Base-by-base conservation (phyloP, 2,888 invertebrate species). In the Phymatocera aterrima region DNA sequence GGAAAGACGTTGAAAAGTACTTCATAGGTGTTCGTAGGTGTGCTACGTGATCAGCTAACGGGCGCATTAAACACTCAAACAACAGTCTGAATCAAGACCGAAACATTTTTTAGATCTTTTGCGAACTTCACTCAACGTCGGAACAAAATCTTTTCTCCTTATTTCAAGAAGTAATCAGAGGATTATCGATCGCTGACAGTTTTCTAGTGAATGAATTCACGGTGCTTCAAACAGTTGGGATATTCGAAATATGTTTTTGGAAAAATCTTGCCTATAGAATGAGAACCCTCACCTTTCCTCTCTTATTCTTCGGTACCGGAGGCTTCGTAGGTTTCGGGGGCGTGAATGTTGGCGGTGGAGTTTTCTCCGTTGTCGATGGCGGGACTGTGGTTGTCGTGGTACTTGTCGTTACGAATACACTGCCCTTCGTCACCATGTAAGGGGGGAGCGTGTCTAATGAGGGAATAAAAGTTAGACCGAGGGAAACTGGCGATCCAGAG, bases 221-320 rank as follows among this genome's bases (percentile, higher is more conserved):
- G n/a, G n/a, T n/a, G n/a, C n/a, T n/a, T n/a, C n/a, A n/a, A n/a
- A n/a, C n/a, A 18, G 8, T 51, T 8, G 2, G 24, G 24, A 51
- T 10, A 18, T 21, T 6, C 6, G 0, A 1, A 21, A 4, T n/a
- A 18, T n/a, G 4, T 1, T 12, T 15, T 15, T 46, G 15, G 46
- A 3, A 46, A 46, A 28, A n/a, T n/a, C n/a, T 72, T 12, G 18
- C 54, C 68, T 15, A 15, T 37, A 72, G 18, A 43, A 2, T n/a
- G 4, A 12, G n/a, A 72, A 37, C 1, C 3, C 64, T 75, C 78
- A 89, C 90, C 87, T 89, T 88, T 77, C 96, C 96, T 81, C 97
- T 92, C 83, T 95, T 93, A 84, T 95, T 94, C 77, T 94, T 93
- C 1, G 96, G 95, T 83, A 96, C 93, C 0, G 95, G 94, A 0